Evolutionary conservation across 2,888 invertebrate species (phyloP).

Genomic region (Leptopilina myrica): DNA sequence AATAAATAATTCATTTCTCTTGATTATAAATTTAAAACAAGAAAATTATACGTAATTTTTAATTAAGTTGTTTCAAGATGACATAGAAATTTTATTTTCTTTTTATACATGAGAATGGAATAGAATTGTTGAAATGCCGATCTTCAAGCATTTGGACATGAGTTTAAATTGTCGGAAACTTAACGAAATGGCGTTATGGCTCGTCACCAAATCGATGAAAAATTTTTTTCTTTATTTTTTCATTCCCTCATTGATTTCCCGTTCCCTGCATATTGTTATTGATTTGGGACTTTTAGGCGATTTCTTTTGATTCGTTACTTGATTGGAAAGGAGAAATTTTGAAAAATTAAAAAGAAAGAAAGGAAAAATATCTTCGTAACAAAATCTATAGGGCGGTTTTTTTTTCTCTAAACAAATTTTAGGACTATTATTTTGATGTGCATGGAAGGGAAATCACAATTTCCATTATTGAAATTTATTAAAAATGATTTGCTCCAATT

Average conservation of each 20-base stretch:
- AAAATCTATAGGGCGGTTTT: neutral
- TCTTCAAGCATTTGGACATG: neutral
- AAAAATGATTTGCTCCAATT: neutral
- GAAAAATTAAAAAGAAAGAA: neutral
- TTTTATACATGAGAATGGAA: too few species aligned
- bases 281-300: neutral
- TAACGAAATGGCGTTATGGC: constrained; percentile 18
- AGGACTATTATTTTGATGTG: neutral
- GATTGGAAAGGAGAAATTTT: neutral
- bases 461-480: constrained; percentile 5
- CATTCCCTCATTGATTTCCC: constrained; percentile 37
- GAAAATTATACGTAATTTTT: neutral
- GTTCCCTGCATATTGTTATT: constrained; percentile 16
- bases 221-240: constrained; percentile 19
- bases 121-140: neutral
- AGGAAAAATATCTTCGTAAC: neutral
- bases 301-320: constrained; percentile 7
- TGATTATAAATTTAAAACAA: too few species aligned
- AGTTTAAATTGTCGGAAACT: neutral
- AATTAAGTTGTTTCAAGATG: constrained; percentile 7
- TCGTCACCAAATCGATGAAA: constrained; percentile 40
- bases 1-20: too few species aligned
- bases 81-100: neutral
- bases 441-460: constrained; percentile 34
- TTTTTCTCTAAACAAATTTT: too few species aligned